These are phyloP conservation scores for Bombus affinis DNA, from an alignment of 1,140 invertebrate genomes.

Conservation along the genomic window DNA sequence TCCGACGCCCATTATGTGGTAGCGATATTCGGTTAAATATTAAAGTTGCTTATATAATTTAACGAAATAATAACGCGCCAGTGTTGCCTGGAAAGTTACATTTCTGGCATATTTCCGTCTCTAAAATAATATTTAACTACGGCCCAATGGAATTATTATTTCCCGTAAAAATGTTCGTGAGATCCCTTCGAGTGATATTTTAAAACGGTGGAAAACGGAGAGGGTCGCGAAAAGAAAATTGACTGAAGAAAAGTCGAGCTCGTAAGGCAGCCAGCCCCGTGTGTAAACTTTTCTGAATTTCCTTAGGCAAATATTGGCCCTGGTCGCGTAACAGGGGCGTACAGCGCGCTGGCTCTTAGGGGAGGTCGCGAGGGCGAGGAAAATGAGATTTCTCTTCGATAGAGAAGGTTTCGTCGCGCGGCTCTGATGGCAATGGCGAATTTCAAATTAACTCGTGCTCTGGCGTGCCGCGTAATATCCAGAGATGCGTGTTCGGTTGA, in stretches of 20 bases:
- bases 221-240: constrained; percentile 72
- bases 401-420: constrained; percentile 43
- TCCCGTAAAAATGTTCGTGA: neutral
- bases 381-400: constrained; percentile 81
- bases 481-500: neutral
- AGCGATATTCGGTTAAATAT: neutral
- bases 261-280: constrained; percentile 73
- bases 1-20: too few relatives aligned
- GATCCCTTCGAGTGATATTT: neutral
- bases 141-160: constrained; percentile 1
- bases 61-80: neutral
- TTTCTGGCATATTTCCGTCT: neutral
- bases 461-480: neutral
- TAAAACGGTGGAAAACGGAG: neutral
- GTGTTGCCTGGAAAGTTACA: neutral
- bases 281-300: constrained; percentile 82
- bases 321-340: constrained; percentile 64
- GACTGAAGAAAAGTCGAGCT: constrained; percentile 74
- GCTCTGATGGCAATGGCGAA: constrained; percentile 59
- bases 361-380: constrained; percentile 79
- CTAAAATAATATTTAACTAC: neutral
- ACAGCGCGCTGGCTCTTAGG: constrained; percentile 72
- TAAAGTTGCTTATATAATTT: neutral
- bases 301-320: constrained; percentile 81
- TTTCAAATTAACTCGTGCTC: constrained; percentile 77